A percentile compares a stretch with the other conserved stretches of the same genome.
Conservation (phyloP, 1,140 invertebrate species). For the Papilio aristodemus region DNA sequence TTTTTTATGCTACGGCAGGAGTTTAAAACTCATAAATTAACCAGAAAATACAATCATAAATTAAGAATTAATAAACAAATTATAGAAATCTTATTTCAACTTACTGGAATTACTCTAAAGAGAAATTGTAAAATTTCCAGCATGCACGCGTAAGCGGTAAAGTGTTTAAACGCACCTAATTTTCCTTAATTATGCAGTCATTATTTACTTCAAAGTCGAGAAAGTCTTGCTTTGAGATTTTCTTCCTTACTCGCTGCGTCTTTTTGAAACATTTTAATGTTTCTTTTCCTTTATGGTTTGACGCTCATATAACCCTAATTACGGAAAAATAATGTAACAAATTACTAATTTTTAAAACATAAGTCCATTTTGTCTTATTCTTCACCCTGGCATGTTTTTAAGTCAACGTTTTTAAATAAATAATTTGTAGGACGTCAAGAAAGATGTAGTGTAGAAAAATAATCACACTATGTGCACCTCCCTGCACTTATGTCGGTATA, state of each 20-base stretch:
- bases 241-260: not conserved
- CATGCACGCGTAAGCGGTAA: not conserved
- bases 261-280: constrained; percentile 12
- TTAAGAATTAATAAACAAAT: not conserved
- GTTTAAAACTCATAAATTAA: too few species aligned
- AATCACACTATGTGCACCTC: too few species aligned
- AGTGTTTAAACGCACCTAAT: constrained; percentile 17
- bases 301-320: constrained; percentile 1
- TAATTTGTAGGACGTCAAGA: too few species aligned
- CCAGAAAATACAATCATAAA: not conserved
- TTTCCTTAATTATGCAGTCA: constrained; percentile 17
- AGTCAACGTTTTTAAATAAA: too few species aligned
- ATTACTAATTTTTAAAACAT: too few species aligned
- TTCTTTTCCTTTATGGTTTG: not conserved
- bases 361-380: too few species aligned
- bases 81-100: not conserved
- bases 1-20: too few species aligned
- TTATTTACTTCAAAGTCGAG: constrained; percentile 12
- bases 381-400: too few species aligned
- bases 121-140: not conserved
- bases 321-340: not conserved
- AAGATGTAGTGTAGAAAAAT: too few species aligned
- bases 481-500: too few species aligned
- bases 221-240: constrained; percentile 21
- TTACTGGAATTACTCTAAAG: not conserved